Base-by-base conservation (phyloP, 2,113 vertebrate genomes). In the Semicossyphus pulcher region DNA sequence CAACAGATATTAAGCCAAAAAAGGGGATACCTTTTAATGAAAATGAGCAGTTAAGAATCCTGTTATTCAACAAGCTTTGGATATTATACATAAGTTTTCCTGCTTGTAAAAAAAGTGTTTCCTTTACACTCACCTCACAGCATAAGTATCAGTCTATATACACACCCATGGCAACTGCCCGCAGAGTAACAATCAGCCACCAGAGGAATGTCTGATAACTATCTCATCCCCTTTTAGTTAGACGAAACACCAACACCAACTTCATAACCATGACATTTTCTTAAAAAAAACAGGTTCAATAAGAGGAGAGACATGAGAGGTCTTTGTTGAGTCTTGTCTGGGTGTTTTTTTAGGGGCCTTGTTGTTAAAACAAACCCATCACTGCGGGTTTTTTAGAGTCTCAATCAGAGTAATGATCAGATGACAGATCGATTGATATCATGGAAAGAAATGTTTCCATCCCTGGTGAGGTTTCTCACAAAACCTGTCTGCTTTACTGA, bases 171-270 rank as follows among this genome's bases (percentile, higher is more conserved):
- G n/a, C 25, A 39, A 8, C 60, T 4, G 5, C 45, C 74, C 41
- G 21, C 84, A 60, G 8, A 21, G 21, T 26, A 3, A 15, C 20
- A 21, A 39, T 10, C 49, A 34, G 0, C 68, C 12, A 47, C 25
- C 52, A 21, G 29, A 65, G 71, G 79, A 82, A 82, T 81, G 62
- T 42, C 34, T 85, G 86, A 93, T 87, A 75, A 56, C 3, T 4
- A 88, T 88, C 84, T 72, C 32, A 23, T 25, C 15, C 4, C 49
- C 66, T 7, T 26, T 31, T 12, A 16, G 8, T 14, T 71, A 91
- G 88, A 89, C 81, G n/a, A 84, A 91, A 90, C 39, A 89, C 49
- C 10, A 72, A 57, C 64, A 74, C 26, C n/a, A 21, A 42, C 56
- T 57, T 66, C 41, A 72, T 69, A 70, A 54, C 47, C 7, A 1